Evolutionary conservation across 2,113 vertebrate genomes (phyloP).

Genomic region (Corythoichthys intestinalis): DNA sequence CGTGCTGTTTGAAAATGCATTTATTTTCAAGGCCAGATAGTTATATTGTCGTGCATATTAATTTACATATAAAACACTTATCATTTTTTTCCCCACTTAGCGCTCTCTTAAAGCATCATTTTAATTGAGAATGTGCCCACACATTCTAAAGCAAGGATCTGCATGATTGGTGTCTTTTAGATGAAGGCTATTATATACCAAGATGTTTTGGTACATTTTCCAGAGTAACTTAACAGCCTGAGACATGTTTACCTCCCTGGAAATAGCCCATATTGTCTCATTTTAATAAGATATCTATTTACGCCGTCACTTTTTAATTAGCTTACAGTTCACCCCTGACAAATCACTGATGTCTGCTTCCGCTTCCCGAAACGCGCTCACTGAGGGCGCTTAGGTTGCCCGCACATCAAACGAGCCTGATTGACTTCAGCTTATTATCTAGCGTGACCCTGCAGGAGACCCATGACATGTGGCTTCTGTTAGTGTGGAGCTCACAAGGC

Average conservation of each 20-base stretch:
- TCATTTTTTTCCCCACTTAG: not conserved
- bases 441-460: conserved; percentile 36
- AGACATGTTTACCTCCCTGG: not conserved
- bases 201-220: not conserved
- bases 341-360: conserved; percentile 10
- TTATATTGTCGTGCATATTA: no score
- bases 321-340: conserved; percentile 29
- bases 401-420: conserved; percentile 45
- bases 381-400: conserved; percentile 33
- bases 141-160: not conserved
- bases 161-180: not conserved
- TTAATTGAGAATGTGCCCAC: not conserved
- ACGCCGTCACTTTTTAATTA: conserved; percentile 43
- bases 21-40: no score
- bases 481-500: conserved; percentile 37
- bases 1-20: no score
- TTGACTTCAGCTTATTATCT: conserved; percentile 62
- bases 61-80: no score
- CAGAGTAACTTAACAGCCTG: not conserved
- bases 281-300: conserved; percentile 21
- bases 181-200: not conserved
- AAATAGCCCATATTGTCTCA: conserved; percentile 24
- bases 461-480: conserved; percentile 42
- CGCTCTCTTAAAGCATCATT: not conserved
- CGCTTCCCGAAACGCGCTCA: conserved; percentile 15